Conservation (phyloP, 2,797 vertebrate genomes). For the Geotrypetes seraphini region DNA sequence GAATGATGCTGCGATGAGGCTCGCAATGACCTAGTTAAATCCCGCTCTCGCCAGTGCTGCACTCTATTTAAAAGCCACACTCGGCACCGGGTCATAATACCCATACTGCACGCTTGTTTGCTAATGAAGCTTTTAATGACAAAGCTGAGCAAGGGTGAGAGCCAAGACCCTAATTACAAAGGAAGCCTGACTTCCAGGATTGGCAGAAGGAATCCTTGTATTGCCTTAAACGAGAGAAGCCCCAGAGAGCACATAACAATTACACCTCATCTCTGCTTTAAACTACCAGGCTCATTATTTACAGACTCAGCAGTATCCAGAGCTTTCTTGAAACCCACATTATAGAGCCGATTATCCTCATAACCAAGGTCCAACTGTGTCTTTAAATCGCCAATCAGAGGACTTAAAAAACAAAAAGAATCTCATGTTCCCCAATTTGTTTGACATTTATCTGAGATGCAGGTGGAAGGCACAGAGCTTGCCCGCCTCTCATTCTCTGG, state of each 20-base stretch:
- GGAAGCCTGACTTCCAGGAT: background rate
- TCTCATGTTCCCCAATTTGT: slow-evolving; percentile 8
- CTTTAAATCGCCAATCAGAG: too few relatives aligned
- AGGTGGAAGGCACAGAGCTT: slow-evolving; percentile 13
- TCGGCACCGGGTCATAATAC: slow-evolving; percentile 1
- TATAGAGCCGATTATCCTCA: too few relatives aligned
- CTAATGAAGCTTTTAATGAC: slow-evolving; percentile 20
- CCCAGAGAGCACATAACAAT: background rate
- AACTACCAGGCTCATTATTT: background rate
- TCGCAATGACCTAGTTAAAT: slow-evolving; percentile 37
- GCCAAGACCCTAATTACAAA: slow-evolving; percentile 5
- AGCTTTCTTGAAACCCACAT: too few relatives aligned
- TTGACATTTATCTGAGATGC: slow-evolving; percentile 12
- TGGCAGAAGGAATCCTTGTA: background rate
- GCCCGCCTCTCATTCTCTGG: too few relatives aligned
- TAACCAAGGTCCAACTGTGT: too few relatives aligned
- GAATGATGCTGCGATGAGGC: slow-evolving; percentile 20
- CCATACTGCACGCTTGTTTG: slow-evolving; percentile 14
- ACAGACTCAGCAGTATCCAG: too few relatives aligned
- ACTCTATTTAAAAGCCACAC: background rate
- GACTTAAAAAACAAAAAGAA: too few relatives aligned
- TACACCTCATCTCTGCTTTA: background rate
- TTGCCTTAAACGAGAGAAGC: background rate
- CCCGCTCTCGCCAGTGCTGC: slow-evolving; percentile 8
- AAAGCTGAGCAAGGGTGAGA: slow-evolving; percentile 2